Conservation (phyloP, 2,797 vertebrate species). For the Fringilla coelebs region DNA sequence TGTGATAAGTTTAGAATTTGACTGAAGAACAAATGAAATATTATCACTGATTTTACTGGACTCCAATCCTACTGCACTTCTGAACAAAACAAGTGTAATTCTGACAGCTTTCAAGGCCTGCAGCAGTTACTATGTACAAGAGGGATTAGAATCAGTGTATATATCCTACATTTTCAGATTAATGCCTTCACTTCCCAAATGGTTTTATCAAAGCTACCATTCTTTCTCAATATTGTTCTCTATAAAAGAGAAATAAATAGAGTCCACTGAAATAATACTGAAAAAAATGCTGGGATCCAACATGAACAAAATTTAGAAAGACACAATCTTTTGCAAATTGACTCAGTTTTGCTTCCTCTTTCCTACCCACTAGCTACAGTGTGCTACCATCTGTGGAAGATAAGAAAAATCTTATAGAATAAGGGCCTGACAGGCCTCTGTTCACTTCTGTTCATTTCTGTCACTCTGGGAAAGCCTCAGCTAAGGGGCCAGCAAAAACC, state of each 20-base stretch:
- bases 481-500: not conserved
- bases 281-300: not conserved
- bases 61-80: not conserved
- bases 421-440: not conserved
- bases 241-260: not conserved
- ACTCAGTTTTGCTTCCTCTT: not conserved
- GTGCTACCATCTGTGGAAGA: not conserved
- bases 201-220: not conserved
- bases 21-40: not conserved
- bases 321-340: not conserved
- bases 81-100: not conserved
- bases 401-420: rapidly evolving
- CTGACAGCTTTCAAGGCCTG: not conserved
- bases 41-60: not conserved
- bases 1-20: not conserved
- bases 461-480: not conserved
- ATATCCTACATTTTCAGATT: not conserved
- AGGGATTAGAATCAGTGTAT: not conserved
- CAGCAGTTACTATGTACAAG: not conserved
- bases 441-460: not conserved
- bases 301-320: not conserved
- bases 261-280: not conserved
- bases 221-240: not conserved
- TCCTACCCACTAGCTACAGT: not conserved
- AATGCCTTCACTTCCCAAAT: not conserved